A percentile compares a stretch with the other conserved stretches of the same genome.
Evolutionary conservation across 2,113 vertebrate species (phyloP).

Genomic region (Columbina picui): DNA sequence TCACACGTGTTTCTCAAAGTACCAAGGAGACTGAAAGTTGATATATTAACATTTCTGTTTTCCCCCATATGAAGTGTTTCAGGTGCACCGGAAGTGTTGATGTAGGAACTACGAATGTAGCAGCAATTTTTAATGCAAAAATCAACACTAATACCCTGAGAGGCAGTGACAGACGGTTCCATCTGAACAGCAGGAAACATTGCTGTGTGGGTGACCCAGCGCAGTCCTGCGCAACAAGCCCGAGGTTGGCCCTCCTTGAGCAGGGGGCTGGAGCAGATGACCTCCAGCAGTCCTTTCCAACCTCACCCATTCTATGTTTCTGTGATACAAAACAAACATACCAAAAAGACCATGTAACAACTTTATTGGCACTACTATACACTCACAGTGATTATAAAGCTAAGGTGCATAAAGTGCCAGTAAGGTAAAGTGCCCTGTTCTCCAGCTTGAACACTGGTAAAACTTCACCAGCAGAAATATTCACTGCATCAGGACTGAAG

Average conservation of each 20-base stretch:
- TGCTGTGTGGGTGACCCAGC: background rate
- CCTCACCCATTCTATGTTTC: background rate
- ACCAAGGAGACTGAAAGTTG: background rate
- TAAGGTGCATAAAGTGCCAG: background rate
- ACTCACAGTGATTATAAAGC: background rate
- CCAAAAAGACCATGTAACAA: background rate
- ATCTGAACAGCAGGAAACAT: background rate
- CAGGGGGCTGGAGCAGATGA: background rate
- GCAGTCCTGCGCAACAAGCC: background rate
- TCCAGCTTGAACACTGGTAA: background rate
- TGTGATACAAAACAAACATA: background rate
- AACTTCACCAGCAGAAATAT: background rate
- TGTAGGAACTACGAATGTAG: background rate
- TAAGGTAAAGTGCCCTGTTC: background rate
- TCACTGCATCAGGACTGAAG: background rate
- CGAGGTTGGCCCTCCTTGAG: background rate
- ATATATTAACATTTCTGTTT: background rate
- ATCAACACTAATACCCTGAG: background rate
- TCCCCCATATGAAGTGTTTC: background rate
- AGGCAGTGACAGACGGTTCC: background rate
- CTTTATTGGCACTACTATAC: conserved; percentile 9
- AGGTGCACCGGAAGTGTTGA: background rate
- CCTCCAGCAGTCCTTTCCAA: background rate
- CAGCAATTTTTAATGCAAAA: background rate
- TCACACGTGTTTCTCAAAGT: background rate